phyloP scores from a whole-genome alignment of 2,888 invertebrate genomes.

The Agrotis ipsilon region DNA sequence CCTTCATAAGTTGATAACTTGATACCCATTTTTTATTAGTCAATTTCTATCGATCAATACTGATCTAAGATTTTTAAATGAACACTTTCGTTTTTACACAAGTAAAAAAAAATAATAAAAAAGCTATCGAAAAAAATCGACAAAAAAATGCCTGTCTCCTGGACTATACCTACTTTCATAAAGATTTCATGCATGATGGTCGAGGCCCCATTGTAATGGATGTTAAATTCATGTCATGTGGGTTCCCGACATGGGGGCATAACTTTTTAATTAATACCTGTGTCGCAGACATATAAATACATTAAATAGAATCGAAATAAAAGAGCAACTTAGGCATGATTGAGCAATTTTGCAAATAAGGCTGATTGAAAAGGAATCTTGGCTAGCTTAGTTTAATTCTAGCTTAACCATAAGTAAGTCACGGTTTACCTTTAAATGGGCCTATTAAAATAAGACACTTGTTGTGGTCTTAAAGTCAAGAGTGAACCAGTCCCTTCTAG shows the following conservation, averaged over 20 bases:
- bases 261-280: constrained; percentile 10
- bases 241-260: constrained; percentile 35
- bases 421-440: no score
- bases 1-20: no score
- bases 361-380: background rate
- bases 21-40: no score
- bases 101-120: background rate
- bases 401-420: no score
- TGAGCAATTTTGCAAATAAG: background rate
- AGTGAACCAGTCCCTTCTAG: no score
- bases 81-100: background rate
- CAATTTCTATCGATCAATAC: background rate
- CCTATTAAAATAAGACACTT: no score
- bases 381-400: background rate
- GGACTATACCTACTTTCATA: constrained; percentile 49
- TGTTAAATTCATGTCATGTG: constrained; percentile 54
- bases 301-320: background rate
- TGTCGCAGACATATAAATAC: background rate
- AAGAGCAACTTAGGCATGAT: background rate
- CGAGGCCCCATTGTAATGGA: constrained; percentile 31
- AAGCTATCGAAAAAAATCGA: no score
- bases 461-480: no score
- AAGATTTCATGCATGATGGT: constrained; percentile 40
- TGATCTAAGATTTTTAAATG: background rate
- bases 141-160: constrained; percentile 19